Conservation (phyloP, 2,797 vertebrate genomes). For the Acanthornis magna region DNA sequence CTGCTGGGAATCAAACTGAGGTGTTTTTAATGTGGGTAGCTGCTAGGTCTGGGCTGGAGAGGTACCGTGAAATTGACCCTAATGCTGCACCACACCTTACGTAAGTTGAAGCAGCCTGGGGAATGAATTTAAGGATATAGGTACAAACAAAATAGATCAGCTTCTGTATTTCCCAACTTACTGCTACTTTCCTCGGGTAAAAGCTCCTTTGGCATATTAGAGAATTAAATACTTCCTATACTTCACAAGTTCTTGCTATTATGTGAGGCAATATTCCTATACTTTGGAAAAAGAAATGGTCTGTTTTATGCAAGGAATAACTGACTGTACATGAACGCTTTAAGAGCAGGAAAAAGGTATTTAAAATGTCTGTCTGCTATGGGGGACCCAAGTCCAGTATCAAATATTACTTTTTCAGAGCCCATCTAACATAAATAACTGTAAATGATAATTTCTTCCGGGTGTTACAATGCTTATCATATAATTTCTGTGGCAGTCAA, state of each 20-base stretch:
- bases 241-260: not conserved
- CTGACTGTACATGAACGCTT: not conserved
- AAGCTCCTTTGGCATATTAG: not conserved
- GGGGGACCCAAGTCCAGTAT: not conserved
- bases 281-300: not conserved
- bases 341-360: not conserved
- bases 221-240: not conserved
- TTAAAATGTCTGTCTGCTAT: not conserved
- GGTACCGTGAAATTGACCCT: not conserved
- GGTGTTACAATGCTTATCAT: not conserved
- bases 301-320: not conserved
- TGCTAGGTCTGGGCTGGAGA: not conserved
- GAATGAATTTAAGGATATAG: not conserved
- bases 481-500: not conserved
- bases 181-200: not conserved
- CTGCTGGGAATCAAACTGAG: not conserved
- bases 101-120: not conserved
- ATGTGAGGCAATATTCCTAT: not conserved
- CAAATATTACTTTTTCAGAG: not conserved
- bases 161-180: not conserved
- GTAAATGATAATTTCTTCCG: not conserved
- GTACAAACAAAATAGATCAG: not conserved
- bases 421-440: not conserved
- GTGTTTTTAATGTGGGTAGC: not conserved
- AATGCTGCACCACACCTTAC: not conserved